Base-by-base conservation (phyloP, 2,888 invertebrate genomes). In the Leucophenga maculata region DNA sequence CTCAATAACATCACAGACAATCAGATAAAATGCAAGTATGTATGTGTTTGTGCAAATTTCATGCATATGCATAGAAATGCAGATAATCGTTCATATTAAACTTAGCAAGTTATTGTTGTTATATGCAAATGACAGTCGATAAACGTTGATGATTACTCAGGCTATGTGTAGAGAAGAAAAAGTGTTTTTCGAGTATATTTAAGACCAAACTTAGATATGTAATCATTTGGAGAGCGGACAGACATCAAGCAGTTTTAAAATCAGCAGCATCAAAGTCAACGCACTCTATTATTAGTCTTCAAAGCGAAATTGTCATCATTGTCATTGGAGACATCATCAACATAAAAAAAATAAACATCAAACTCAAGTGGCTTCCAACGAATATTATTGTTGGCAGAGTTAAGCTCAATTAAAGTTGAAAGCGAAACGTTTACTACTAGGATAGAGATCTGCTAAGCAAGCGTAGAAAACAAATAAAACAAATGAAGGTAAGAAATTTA, bases 361-460 rank as follows among this genome's bases (percentile, higher is more conserved):
- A 57, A 57, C 57, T 57, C 57, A 57, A 57, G 22, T 57, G 57
- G 57, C 26, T 57, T 31, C 26, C 31, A 57, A 76, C 80, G 77
- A 78, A 78, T 82, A 6, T 77, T 78, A 82, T 78, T 26, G 2
- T 4, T 26, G 26, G 26, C 26, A 26, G 3, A 26, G 26, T 26
- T 4, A 26, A 26, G 26, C 26, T 26, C 57, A 57, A 57, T 57
- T 57, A 57, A 57, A 26, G 26, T 4, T 26, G 4, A 3, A 26
- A 26, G 26, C 26, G 26, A 4, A 26, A 26, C 2, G 4, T 26
- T 2, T 3, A 26, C 26, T 26, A 26, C 26, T 4, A 26, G 2
- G 2, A 26, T 26, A 4, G 26, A 26, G 4, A 26, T 3, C 26
- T 26, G 26, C 26, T 4, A 26, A 26, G 3, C 26, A 4, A 26